A percentile compares a stretch with the other conserved stretches of the same genome.
phyloP scores from a whole-genome alignment of 1,140 invertebrate species.

The Tetranychus urticae region DNA sequence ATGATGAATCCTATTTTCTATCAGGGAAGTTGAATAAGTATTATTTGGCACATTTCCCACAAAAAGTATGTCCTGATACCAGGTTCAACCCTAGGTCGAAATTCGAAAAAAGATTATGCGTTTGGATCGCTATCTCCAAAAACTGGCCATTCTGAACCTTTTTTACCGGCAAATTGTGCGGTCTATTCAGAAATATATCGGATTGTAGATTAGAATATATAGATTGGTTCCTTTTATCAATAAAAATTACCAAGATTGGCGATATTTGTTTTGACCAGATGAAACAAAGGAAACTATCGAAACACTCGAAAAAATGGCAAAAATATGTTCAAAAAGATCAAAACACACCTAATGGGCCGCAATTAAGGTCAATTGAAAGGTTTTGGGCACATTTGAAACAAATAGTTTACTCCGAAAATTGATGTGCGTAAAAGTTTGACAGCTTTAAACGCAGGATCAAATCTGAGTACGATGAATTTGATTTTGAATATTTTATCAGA shows the following conservation, averaged over 20 bases:
- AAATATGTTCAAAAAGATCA: not conserved
- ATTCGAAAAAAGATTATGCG: too few relatives aligned
- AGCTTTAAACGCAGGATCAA: not conserved
- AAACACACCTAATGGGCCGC: not conserved
- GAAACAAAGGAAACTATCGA: not conserved
- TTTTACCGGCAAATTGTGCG: too few relatives aligned
- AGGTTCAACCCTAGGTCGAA: too few relatives aligned
- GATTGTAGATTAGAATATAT: too few relatives aligned
- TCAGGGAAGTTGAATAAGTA: too few relatives aligned
- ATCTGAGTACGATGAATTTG: too few relatives aligned
- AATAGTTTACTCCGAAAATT: not conserved
- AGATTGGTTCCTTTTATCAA: not conserved
- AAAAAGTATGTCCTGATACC: too few relatives aligned
- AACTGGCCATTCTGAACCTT: too few relatives aligned
- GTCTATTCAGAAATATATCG: not conserved
- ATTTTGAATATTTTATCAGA: too few relatives aligned
- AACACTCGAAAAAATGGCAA: not conserved
- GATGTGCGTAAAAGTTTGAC: not conserved
- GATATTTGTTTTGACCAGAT: not conserved
- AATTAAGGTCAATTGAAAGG: not conserved
- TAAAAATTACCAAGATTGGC: not conserved
- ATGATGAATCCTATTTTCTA: too few relatives aligned
- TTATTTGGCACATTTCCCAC: too few relatives aligned
- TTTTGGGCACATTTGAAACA: not conserved
- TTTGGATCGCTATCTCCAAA: too few relatives aligned